A percentile compares a stretch with the other conserved stretches of the same genome.
phyloP scores from a whole-genome alignment of 2,113 vertebrate genomes.

The Orientallactaga bullata region DNA sequence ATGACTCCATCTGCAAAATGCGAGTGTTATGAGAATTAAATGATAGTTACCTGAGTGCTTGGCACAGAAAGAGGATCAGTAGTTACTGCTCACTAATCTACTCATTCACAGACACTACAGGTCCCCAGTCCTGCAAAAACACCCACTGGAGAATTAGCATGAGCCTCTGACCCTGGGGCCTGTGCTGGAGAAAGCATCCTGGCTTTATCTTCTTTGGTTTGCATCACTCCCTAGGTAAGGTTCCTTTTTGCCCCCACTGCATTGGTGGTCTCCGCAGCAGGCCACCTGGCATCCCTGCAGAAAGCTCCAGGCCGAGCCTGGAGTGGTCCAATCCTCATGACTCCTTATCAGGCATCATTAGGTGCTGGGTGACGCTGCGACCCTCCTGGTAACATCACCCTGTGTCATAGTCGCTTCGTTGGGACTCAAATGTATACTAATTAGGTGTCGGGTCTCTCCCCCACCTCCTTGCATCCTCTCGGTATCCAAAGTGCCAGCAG shows the following conservation, averaged over 20 bases:
- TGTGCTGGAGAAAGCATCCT: not conserved
- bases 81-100: not conserved
- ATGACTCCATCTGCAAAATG: not conserved
- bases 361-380: slow-evolving; percentile 88
- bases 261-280: too few species aligned
- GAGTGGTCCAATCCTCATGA: slow-evolving; percentile 80
- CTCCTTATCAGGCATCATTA: slow-evolving; percentile 90
- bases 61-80: not conserved
- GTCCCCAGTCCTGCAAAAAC: accelerated
- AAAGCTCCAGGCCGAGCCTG: slow-evolving; percentile 80
- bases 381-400: slow-evolving; percentile 89
- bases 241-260: too few species aligned
- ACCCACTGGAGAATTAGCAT: not conserved
- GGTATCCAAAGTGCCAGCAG: slow-evolving; percentile 70
- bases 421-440: slow-evolving; percentile 90
- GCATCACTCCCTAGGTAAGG: not conserved
- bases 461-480: slow-evolving; percentile 68
- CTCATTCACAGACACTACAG: not conserved
- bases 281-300: slow-evolving; percentile 26
- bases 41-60: not conserved
- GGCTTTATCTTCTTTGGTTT: slow-evolving; percentile 62
- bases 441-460: slow-evolving; percentile 85
- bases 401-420: slow-evolving; percentile 90
- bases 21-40: not conserved
- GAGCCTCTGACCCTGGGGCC: not conserved